Evolutionary conservation across 2,113 vertebrate genomes (phyloP).

Genomic region (Genyomyrus donnyi): DNA sequence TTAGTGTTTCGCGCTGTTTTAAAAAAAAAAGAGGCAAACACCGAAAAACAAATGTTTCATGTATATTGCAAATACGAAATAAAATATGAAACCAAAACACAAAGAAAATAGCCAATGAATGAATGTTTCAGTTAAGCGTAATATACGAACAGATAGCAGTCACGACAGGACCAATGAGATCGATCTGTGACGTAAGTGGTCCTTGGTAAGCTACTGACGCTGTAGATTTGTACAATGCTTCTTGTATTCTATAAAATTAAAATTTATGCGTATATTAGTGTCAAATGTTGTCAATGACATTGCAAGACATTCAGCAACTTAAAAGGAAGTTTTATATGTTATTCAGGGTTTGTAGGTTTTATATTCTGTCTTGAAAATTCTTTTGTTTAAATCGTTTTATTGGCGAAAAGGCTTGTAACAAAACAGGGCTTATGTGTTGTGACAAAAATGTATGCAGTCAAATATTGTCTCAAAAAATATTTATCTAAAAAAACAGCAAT

Average conservation of each 20-base stretch:
- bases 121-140: neutral
- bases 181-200: neutral
- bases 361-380: neutral
- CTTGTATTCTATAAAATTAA: neutral
- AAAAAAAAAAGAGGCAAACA: neutral
- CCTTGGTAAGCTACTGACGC: neutral
- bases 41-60: neutral
- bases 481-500: neutral
- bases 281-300: neutral
- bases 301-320: neutral
- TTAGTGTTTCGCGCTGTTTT: neutral
- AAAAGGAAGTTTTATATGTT: neutral
- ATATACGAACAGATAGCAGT: neutral
- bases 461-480: neutral
- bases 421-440: neutral
- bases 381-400: neutral
- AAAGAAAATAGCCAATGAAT: neutral
- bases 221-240: neutral
- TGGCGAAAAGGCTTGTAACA: neutral
- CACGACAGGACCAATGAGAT: neutral
- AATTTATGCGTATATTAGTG: neutral
- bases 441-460: neutral
- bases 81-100: neutral
- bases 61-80: neutral
- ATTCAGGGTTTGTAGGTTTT: neutral